phyloP scores from a whole-genome alignment of 2,797 vertebrate genomes.

The Myotis daubentonii region DNA sequence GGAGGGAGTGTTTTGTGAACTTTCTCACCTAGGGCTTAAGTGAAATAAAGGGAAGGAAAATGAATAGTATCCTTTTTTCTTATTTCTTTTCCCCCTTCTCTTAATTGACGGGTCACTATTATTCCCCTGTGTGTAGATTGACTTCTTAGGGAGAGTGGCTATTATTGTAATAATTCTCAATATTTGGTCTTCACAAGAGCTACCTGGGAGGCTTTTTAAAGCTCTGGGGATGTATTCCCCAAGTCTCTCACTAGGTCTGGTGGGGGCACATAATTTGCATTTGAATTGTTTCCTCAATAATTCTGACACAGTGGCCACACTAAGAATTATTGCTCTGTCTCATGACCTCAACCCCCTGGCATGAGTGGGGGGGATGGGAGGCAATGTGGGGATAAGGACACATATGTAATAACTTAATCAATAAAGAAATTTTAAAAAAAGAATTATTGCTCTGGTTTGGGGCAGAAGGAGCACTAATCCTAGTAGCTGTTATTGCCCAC shows the following conservation, averaged over 20 bases:
- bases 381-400: no score
- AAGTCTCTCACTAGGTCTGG: neutral
- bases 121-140: neutral
- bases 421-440: neutral
- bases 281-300: slow-evolving; percentile 2
- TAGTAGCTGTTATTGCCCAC: neutral
- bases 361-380: no score
- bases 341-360: no score
- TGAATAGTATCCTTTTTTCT: neutral
- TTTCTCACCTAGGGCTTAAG: neutral
- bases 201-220: neutral
- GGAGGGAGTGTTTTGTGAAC: neutral
- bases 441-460: neutral
- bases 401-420: no score
- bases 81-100: neutral
- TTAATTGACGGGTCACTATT: neutral
- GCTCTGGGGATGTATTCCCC: neutral
- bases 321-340: neutral
- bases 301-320: neutral
- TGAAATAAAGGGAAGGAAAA: slow-evolving; percentile 27
- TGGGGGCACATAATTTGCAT: neutral
- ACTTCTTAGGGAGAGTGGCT: neutral
- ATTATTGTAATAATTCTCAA: neutral
- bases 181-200: neutral
- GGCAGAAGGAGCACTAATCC: neutral